phyloP scores from a whole-genome alignment of 2,888 invertebrate species.

The Amphimallon solstitiale region DNA sequence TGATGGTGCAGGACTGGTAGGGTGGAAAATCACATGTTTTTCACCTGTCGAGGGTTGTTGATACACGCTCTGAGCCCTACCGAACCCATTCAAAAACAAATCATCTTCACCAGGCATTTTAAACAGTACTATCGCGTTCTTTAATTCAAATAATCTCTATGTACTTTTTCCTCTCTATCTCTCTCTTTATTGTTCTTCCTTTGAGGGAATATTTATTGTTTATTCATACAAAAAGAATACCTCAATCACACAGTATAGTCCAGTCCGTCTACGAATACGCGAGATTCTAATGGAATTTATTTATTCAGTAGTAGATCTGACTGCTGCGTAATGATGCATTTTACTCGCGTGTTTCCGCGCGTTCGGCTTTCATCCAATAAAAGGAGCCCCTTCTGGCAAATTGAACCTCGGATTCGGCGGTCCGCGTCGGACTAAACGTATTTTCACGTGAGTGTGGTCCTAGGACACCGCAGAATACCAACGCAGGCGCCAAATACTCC shows the following conservation, averaged over 20 bases:
- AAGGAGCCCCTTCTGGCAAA: not conserved
- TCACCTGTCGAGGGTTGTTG: conserved; percentile 62
- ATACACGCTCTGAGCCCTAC: conserved; percentile 61
- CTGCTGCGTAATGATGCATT: not conserved
- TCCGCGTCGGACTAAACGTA: conserved; percentile 56
- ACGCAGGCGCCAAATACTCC: conserved; percentile 34
- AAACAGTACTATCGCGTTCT: not conserved
- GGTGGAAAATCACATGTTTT: conserved; percentile 64
- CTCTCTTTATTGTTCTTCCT: too few relatives aligned
- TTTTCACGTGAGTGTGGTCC: conserved; percentile 51
- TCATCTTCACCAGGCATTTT: conserved; percentile 59
- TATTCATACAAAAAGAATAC: not conserved
- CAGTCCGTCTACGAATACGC: not conserved
- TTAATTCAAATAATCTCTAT: too few relatives aligned
- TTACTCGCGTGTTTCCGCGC: conserved; percentile 18
- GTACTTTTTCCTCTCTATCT: not conserved
- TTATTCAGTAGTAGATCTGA: not conserved
- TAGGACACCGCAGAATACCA: conserved; percentile 24
- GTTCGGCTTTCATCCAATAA: not conserved
- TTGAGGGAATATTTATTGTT: not conserved
- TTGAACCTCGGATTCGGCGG: conserved; percentile 44
- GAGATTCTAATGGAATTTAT: not conserved
- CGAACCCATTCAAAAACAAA: conserved; percentile 59
- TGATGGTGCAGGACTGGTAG: conserved; percentile 62
- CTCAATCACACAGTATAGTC: not conserved